Evolutionary conservation across 2,888 invertebrate genomes (phyloP).

Genomic region (Reticulitermes lucifugus): DNA sequence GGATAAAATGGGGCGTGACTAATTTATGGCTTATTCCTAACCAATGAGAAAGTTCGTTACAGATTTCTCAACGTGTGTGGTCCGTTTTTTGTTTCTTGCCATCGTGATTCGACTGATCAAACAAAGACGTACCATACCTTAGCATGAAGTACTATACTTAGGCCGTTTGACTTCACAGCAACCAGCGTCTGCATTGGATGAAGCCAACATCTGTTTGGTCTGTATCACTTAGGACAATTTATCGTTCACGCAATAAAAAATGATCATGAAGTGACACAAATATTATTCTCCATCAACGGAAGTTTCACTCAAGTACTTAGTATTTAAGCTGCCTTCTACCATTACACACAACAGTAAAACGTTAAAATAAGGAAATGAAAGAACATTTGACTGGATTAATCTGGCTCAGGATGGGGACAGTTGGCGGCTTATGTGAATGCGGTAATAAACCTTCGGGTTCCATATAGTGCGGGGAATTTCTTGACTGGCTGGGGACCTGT

Average conservation of each 20-base stretch:
- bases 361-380: neutral
- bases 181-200: neutral
- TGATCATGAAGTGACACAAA: neutral
- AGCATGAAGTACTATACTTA: neutral
- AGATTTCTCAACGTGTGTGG: slow-evolving; percentile 46
- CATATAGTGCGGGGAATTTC: too few species aligned
- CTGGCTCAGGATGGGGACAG: neutral
- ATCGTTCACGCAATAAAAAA: neutral
- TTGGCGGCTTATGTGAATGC: neutral
- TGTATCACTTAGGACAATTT: neutral
- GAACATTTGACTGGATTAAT: neutral
- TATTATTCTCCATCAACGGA: neutral
- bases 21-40: neutral
- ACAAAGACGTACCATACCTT: slow-evolving; percentile 27
- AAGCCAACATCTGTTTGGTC: neutral
- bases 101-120: slow-evolving; percentile 38
- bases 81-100: slow-evolving; percentile 22
- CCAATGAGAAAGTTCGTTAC: slow-evolving; percentile 26
- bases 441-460: neutral
- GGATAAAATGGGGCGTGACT: slow-evolving; percentile 37
- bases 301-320: neutral
- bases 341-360: neutral
- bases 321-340: neutral
- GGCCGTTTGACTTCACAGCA: neutral
- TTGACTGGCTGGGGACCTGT: too few species aligned